Percentiles rank a stretch among this genome's conserved stretches.
These are phyloP conservation scores for Alloplasta piceator DNA, from an alignment of 2,888 invertebrate species.

Conservation along the genomic window DNA sequence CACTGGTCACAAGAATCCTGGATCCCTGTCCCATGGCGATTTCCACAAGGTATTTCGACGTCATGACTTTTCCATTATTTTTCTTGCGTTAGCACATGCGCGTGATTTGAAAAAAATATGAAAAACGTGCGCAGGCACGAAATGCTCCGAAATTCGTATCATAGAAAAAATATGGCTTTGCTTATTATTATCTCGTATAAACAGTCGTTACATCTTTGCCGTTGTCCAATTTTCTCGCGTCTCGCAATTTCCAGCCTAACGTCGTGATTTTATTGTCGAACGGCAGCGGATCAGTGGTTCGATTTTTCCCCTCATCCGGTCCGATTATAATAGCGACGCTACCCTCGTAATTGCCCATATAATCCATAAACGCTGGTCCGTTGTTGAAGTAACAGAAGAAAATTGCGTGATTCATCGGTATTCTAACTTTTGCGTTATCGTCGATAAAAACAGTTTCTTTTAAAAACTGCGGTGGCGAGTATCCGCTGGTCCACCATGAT, in stretches of 20 bases:
- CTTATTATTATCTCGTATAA: constrained; percentile 82
- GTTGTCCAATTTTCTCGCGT: constrained; percentile 86
- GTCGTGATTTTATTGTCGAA: constrained; percentile 85
- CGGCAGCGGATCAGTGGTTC: constrained; percentile 90
- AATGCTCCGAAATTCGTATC: not conserved
- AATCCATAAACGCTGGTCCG: constrained; percentile 87
- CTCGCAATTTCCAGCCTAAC: constrained; percentile 85
- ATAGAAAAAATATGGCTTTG: not conserved
- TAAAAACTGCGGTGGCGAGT: constrained; percentile 88
- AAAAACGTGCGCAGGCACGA: too few species aligned
- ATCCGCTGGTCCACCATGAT: constrained; percentile 91
- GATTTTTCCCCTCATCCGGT: constrained; percentile 86
- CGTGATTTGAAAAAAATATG: not conserved
- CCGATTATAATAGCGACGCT: constrained; percentile 90
- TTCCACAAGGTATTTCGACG: not conserved
- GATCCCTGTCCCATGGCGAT: not conserved
- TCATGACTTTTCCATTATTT: too few species aligned
- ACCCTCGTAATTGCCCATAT: constrained; percentile 87
- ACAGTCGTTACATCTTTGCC: constrained; percentile 88
- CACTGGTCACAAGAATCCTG: constrained; percentile 1
- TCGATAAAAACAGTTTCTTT: constrained; percentile 77
- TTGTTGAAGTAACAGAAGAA: constrained; percentile 94
- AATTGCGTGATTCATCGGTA: constrained; percentile 86
- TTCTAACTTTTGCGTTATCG: constrained; percentile 73
- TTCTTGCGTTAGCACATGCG: too few species aligned